Evolutionary conservation across 2,113 vertebrate species (phyloP).

Genomic region (Callithrix jacchus): DNA sequence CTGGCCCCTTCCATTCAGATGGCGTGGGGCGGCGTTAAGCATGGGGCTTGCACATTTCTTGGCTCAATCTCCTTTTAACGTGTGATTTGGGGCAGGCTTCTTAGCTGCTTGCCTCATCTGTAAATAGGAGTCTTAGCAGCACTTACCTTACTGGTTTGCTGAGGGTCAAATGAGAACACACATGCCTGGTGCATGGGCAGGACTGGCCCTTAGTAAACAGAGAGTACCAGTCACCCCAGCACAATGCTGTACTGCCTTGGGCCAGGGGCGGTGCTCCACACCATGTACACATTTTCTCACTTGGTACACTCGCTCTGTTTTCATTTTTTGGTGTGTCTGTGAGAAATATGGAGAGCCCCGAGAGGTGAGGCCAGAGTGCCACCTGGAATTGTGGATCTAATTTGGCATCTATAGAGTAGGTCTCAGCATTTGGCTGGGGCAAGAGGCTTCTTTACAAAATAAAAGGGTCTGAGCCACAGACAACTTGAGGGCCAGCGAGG

Average conservation of each 20-base stretch:
- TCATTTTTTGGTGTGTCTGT: neutral
- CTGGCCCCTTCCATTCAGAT: neutral
- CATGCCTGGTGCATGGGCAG: too few species aligned
- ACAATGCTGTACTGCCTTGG: accelerated
- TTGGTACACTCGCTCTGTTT: neutral
- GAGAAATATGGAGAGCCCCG: neutral
- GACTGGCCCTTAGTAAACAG: too few species aligned
- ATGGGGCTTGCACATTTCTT: too few species aligned
- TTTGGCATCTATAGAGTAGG: accelerated
- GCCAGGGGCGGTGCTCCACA: neutral
- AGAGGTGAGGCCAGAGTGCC: neutral
- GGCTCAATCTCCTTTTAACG: neutral
- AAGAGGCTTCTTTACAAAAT: neutral
- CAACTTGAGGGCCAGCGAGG: too few species aligned
- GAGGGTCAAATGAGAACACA: neutral
- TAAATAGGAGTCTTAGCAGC: neutral
- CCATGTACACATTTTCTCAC: neutral
- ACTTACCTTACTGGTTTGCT: neutral
- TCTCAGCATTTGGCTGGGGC: neutral
- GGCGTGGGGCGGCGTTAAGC: accelerated
- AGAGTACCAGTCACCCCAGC: accelerated
- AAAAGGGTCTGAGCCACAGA: neutral
- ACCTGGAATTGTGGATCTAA: neutral
- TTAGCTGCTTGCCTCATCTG: neutral
- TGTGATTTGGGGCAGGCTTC: neutral